phyloP scores from a whole-genome alignment of 1,140 invertebrate genomes.

The Drosophila nasuta region DNA sequence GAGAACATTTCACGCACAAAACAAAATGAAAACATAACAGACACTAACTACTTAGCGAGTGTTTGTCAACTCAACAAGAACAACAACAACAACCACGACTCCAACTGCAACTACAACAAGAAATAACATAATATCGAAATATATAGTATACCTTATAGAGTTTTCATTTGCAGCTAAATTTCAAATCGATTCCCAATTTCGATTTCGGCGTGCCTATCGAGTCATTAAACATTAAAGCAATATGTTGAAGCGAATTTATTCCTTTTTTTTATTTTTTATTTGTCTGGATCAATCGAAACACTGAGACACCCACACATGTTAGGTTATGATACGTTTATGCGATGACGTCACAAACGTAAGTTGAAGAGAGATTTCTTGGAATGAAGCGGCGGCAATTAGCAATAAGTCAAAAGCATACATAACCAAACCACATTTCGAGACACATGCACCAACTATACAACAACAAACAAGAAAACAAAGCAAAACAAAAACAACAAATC shows the following conservation, averaged over 20 bases:
- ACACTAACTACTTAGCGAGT: background rate
- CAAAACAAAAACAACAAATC: slow-evolving; percentile 2
- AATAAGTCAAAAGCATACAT: slow-evolving; percentile 69
- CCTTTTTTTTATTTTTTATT: background rate
- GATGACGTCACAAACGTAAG: background rate
- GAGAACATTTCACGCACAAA: slow-evolving; percentile 25
- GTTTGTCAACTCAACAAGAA: background rate
- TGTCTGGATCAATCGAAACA: background rate
- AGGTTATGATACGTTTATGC: slow-evolving; percentile 1
- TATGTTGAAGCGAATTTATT: slow-evolving; percentile 18
- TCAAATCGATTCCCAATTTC: background rate
- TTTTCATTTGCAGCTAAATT: slow-evolving; percentile 6
- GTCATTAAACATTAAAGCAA: slow-evolving; percentile 20
- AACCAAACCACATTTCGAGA: slow-evolving; percentile 23
- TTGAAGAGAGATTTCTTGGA: background rate
- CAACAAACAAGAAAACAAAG: no score
- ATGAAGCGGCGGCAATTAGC: slow-evolving; percentile 37
- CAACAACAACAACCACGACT: background rate
- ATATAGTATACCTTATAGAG: slow-evolving; percentile 2
- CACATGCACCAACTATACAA: slow-evolving; percentile 4
- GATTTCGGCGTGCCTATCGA: slow-evolving; percentile 20
- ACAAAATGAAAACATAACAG: background rate
- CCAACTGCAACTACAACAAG: background rate
- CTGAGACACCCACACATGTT: background rate
- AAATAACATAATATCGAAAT: background rate